phyloP scores from a whole-genome alignment of 2,797 vertebrate species.

The Hephaestus fuliginosus region DNA sequence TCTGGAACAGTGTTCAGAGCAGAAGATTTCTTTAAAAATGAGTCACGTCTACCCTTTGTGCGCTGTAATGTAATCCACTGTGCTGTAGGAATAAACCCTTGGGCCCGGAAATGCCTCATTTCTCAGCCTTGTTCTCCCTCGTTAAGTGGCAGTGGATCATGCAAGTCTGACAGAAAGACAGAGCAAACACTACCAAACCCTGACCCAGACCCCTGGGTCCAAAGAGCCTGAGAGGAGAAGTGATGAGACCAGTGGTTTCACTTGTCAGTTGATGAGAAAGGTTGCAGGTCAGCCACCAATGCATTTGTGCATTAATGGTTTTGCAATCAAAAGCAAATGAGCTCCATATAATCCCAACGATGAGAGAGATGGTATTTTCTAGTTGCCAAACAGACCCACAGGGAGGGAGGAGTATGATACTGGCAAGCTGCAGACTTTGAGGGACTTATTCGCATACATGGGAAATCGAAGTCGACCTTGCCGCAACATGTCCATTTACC shows the following conservation, averaged over 20 bases:
- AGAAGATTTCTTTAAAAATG: constrained; percentile 37
- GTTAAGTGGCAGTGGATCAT: constrained; percentile 80
- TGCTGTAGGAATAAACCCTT: constrained; percentile 75
- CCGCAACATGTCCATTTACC: constrained; percentile 66
- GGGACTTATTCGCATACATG: constrained; percentile 60
- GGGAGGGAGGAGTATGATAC: constrained; percentile 51
- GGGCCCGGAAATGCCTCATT: constrained; percentile 81
- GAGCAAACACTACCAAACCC: constrained; percentile 71
- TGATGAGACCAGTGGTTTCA: constrained; percentile 53
- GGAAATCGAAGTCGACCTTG: constrained; percentile 61
- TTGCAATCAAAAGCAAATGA: constrained; percentile 69
- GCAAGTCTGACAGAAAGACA: constrained; percentile 74
- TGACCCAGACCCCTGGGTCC: constrained; percentile 78
- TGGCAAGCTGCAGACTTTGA: constrained; percentile 55
- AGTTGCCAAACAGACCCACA: constrained; percentile 64
- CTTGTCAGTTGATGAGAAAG: constrained; percentile 73
- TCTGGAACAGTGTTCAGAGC: constrained; percentile 23
- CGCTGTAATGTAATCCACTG: constrained; percentile 72
- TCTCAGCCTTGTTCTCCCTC: constrained; percentile 75
- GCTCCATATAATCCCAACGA: constrained; percentile 57
- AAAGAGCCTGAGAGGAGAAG: constrained; percentile 80
- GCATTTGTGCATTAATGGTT: constrained; percentile 64
- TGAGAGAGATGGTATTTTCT: constrained; percentile 64
- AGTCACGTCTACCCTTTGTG: constrained; percentile 48
- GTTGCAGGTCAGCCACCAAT: constrained; percentile 61